These are phyloP conservation scores for Ecliptopera silaceata DNA, from an alignment of 2,888 invertebrate species.

Conservation along the genomic window DNA sequence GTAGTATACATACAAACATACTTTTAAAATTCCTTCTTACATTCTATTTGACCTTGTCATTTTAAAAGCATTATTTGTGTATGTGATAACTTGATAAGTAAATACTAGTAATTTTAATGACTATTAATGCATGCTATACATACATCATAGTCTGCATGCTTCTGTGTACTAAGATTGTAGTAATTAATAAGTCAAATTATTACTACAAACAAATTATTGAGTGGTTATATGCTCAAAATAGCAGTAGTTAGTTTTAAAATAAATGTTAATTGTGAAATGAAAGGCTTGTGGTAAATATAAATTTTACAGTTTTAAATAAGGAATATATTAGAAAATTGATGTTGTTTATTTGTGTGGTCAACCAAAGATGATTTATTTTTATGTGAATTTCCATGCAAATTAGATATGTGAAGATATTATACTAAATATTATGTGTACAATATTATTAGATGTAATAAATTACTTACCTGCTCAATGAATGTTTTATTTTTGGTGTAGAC, in stretches of 20 bases:
- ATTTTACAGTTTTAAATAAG: constrained; percentile 41
- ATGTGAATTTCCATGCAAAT: constrained; percentile 68
- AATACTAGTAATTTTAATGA: constrained; percentile 41
- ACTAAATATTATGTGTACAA: constrained; percentile 65
- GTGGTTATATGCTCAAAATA: constrained; percentile 63
- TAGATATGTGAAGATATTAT: constrained; percentile 62
- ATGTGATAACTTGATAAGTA: constrained; percentile 36
- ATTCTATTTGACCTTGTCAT: constrained; percentile 45
- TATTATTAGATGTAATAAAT: constrained; percentile 77
- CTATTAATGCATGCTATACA: constrained; percentile 36
- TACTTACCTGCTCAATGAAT: constrained; percentile 70
- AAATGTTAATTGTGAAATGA: constrained; percentile 61
- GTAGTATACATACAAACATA: constrained; percentile 30
- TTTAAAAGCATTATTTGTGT: constrained; percentile 49
- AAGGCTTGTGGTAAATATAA: constrained; percentile 70
- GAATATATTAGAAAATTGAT: constrained; percentile 63
- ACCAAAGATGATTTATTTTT: constrained; percentile 81
- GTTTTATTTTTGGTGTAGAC: constrained; percentile 36
- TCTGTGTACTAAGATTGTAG: constrained; percentile 49
- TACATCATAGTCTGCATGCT: constrained; percentile 48
- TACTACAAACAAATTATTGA: constrained; percentile 46
- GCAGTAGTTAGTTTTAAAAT: constrained; percentile 45
- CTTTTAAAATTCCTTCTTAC: constrained; percentile 47
- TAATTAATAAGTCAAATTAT: constrained; percentile 53
- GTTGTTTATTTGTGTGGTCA: constrained; percentile 74